Base-by-base conservation (phyloP, 2,888 invertebrate genomes). In the Drosophila testacea region DNA sequence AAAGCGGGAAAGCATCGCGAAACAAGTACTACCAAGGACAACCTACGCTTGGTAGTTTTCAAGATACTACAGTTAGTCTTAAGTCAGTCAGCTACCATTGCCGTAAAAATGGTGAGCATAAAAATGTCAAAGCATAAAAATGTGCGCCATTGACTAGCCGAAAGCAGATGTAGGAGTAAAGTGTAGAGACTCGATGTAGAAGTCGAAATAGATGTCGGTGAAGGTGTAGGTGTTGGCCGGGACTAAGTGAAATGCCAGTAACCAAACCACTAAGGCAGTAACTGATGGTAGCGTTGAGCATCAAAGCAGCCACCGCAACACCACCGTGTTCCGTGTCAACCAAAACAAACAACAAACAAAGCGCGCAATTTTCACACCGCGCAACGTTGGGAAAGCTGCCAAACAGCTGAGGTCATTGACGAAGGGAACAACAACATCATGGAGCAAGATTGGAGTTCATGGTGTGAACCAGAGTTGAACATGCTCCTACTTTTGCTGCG, bases 81-180 rank as follows among this genome's bases (percentile, higher is more conserved):
- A 71, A 83, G 81, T 81, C 82, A 85, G 88, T 86, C 89, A 88
- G 84, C 87, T 88, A 89, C 73, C 78, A 73, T 73, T 73, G 83
- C 87, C 83, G 78, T 88, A 86, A 83, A 83, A 83, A 73, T 64
- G 67, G 75, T 55, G 70, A 61, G 84, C 78, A 83, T 88, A 88
- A 83, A 88, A 88, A 83, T 85, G 83, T 77, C 76, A 76, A 76
- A 79, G 76, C 79, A 79, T 76, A 75, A 76, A 76, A 76, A 69
- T 76, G 79, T 62, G 70, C 56, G 71, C 56, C 72, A 62, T 70
- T 77, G 80, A 61, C 77, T 72, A 64, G 62, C 62, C 77, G 48
- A 64, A 64, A 65, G 60, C 47, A 62, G 56, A 50, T 41, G 55
- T 39, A 39, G n/a, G 56, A 39, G 44, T 22, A 48, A 30, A 42